phyloP scores from a whole-genome alignment of 2,113 vertebrate species.

The Megaleporinus macrocephalus region DNA sequence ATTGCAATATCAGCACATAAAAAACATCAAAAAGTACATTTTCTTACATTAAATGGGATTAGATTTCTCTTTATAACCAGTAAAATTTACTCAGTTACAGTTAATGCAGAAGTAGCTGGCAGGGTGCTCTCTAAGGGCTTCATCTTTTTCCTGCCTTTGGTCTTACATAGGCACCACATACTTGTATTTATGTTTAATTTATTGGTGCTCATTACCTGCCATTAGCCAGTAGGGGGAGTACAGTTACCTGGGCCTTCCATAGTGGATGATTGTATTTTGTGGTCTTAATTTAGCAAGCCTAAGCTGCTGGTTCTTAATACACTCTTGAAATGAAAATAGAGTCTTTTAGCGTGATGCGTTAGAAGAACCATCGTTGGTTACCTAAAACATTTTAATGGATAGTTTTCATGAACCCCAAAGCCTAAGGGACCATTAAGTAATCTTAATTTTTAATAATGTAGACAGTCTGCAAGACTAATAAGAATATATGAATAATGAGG shows the following conservation, averaged over 20 bases:
- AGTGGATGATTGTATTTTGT: neutral
- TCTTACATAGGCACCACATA: too few relatives aligned
- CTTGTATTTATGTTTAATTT: neutral
- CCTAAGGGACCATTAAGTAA: too few relatives aligned
- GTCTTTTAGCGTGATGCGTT: neutral
- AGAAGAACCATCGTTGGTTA: neutral
- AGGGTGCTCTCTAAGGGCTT: neutral
- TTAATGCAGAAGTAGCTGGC: neutral
- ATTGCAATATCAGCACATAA: constrained; percentile 36
- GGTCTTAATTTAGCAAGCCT: too few relatives aligned
- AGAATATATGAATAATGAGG: neutral
- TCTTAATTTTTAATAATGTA: too few relatives aligned
- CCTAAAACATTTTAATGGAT: too few relatives aligned
- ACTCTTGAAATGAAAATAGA: too few relatives aligned
- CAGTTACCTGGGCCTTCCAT: neutral
- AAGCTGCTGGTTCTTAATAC: too few relatives aligned
- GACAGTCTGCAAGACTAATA: neutral
- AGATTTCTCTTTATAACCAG: neutral
- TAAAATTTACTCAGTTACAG: neutral
- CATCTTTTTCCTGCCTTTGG: neutral
- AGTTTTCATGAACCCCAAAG: too few relatives aligned
- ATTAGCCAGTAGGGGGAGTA: neutral
- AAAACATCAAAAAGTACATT: constrained; percentile 45
- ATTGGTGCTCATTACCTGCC: neutral
- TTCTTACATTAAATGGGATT: neutral